Base-by-base conservation (phyloP, 2,113 vertebrate genomes). In the Pelobates fuscus region DNA sequence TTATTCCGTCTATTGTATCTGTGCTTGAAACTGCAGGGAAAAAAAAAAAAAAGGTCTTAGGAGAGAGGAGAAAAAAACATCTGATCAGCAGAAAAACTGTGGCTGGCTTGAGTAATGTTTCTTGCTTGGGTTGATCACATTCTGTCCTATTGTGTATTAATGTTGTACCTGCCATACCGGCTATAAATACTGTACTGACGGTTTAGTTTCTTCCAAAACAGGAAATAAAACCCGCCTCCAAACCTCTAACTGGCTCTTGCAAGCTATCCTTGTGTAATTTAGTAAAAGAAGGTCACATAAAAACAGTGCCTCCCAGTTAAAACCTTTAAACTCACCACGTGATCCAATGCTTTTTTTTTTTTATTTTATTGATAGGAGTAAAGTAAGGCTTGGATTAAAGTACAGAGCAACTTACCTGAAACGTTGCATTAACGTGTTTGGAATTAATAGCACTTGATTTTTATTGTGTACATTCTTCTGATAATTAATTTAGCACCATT, bases 361-460 rank as follows among this genome's bases (percentile, higher is more conserved):
- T 49, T 71, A 43, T 25, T 58, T 59, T 37, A 52, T 69, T 55
- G 65, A 73, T 10, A 1, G 30, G 60, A 59, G 44, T 75, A 78
- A 76, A 58, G 49, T 71, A 83, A 79, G 37, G 78, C 43, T 77
- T 71, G 82, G 85, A 79, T 83, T 82, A 82, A 86, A 87, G 82
- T 83, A 74, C 74, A 14, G n/a, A n/a, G 60, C 7, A 41, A 54
- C 67, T 21, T 14, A 71, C 17, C 5, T 37, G 32, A 75, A 76
- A n/a, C 58, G 12, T 18, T 61, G 26, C 12, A n/a, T n/a, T n/a
- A n/a, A n/a, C n/a, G n/a, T n/a, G n/a, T n/a, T n/a, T n/a, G n/a
- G n/a, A n/a, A n/a, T n/a, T n/a, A n/a, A n/a, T n/a, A n/a, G n/a
- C n/a, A n/a, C n/a, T n/a, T n/a, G n/a, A n/a, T n/a, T 61, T 30